phyloP scores from a whole-genome alignment of 2,797 vertebrate species.

The Scolopax bukidnonensis region DNA sequence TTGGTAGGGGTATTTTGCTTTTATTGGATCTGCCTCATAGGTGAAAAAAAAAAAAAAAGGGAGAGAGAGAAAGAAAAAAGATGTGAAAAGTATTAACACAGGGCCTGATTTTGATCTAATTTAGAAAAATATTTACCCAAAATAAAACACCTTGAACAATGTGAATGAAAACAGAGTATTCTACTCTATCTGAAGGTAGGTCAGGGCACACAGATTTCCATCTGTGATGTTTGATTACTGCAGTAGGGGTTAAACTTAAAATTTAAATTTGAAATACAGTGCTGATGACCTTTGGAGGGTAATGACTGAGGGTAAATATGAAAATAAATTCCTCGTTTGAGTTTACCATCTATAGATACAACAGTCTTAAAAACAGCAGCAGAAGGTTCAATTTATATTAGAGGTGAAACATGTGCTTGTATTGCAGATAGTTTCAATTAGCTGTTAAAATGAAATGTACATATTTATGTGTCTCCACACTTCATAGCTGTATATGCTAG shows the following conservation, averaged over 20 bases:
- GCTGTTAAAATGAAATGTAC: not conserved
- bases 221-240: not conserved
- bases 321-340: not conserved
- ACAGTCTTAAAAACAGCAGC: not conserved
- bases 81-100: not conserved
- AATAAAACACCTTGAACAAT: not conserved
- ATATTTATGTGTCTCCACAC: not conserved
- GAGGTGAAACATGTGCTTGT: not conserved
- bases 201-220: not conserved
- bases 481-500: not conserved
- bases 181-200: not conserved
- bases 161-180: not conserved
- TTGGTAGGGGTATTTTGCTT: rapidly evolving
- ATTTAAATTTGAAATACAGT: not conserved
- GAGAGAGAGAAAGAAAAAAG: not conserved
- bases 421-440: not conserved
- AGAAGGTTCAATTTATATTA: not conserved
- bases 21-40: not conserved
- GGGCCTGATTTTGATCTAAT: not conserved
- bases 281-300: not conserved
- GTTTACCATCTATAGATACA: not conserved
- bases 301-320: not conserved
- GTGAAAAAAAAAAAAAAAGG: not conserved
- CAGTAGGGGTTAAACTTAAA: not conserved
- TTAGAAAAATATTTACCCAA: not conserved